Base-by-base conservation (phyloP, 2,797 vertebrate genomes). In the Cirrhinus molitorella region DNA sequence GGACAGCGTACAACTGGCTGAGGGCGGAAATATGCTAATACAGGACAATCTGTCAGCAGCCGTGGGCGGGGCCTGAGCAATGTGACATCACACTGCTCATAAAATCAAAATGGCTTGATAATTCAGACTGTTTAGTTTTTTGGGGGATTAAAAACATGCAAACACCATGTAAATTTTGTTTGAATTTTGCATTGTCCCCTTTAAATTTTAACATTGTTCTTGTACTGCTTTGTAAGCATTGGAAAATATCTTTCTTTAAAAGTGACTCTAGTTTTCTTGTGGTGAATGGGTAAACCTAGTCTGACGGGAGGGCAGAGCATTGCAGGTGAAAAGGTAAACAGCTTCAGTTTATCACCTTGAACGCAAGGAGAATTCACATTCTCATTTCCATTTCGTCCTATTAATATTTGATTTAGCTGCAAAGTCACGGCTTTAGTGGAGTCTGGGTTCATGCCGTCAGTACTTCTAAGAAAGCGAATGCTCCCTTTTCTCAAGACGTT, bases 291-390 rank as follows among this genome's bases (percentile, higher is more conserved):
- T 81, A 93, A 94, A 89, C 86, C 92, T 81, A 91, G 93, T 87
- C 90, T 90, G 89, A 88, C 90, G 85, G 93, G 93, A 89, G 86
- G 90, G 82, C 92, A 91, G 83, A 93, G 92, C 81, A 92, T 92
- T 86, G 85, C 93, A 91, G 93, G 92, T 71, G 90, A 91, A 88
- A 94, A 92, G 92, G 94, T 95, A 93, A 90, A 92, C 89, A 19
- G 45, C 45, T 43, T 21, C 49, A n/a, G 40, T 43, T 79, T 79
- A 55, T 68, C 49, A 67, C 77, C 63, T 68, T 68, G 47, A 75
- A 55, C 31, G 34, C 72, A 28, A 68, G 47, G 14, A 79, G n/a
- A 68, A 68, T 40, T 79, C 63, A 8, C 31, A 68, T 25, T 53
- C 77, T 53, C 31, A 79, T 79, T 53, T 67, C 47, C 68, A 70